A percentile compares a stretch with the other conserved stretches of the same genome.
Evolutionary conservation across 2,113 vertebrate genomes (phyloP).

Genomic region (Chascanopsetta lugubris): DNA sequence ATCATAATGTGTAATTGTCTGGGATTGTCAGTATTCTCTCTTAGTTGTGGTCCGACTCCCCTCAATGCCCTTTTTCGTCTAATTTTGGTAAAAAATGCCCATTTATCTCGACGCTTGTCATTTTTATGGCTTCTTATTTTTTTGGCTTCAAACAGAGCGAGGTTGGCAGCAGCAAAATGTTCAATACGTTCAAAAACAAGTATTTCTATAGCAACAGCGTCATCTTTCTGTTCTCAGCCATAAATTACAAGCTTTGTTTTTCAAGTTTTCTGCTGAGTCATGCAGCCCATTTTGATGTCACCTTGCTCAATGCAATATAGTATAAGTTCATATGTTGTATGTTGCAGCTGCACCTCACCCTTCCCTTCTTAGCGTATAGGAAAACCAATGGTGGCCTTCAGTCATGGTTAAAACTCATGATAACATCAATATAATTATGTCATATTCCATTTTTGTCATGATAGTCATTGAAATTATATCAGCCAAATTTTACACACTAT

Average conservation of each 20-base stretch:
- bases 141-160: conserved; percentile 15
- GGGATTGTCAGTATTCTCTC: conserved; percentile 27
- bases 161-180: conserved; percentile 2
- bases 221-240: conserved; percentile 16
- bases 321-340: neutral
- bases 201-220: neutral
- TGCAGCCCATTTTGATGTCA: conserved; percentile 9
- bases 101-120: neutral
- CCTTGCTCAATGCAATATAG: neutral
- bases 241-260: conserved; percentile 10
- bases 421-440: no score
- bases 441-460: no score
- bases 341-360: neutral
- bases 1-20: conserved; percentile 42
- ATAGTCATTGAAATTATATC: no score
- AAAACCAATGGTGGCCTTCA: no score
- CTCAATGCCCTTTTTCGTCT: neutral
- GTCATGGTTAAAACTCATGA: no score
- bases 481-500: no score
- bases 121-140: conserved; percentile 10
- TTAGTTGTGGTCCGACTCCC: conserved; percentile 9
- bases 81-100: conserved; percentile 12
- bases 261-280: conserved; percentile 5
- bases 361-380: neutral
- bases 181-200: conserved; percentile 9